These are phyloP conservation scores for Neolamprologus fasciatus DNA, from an alignment of 2,113 vertebrate genomes.

Conservation along the genomic window DNA sequence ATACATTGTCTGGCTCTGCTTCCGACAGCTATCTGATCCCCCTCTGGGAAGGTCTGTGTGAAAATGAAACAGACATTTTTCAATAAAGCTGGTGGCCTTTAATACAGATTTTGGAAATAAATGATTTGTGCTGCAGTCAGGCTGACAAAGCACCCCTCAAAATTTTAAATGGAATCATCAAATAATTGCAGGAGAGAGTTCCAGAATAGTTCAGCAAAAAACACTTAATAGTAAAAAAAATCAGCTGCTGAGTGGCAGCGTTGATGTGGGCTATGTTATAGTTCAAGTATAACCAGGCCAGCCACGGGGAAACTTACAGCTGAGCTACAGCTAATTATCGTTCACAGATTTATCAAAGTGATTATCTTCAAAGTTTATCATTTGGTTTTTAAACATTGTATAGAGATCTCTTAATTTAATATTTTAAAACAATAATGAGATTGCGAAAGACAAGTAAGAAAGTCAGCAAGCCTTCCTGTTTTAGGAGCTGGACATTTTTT, in stretches of 20 bases:
- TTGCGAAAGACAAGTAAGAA: background rate
- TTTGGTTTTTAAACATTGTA: background rate
- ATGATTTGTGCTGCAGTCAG: background rate
- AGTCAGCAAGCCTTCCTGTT: background rate
- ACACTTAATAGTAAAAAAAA: background rate
- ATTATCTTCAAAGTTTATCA: background rate
- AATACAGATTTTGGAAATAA: conserved; percentile 18
- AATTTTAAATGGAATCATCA: background rate
- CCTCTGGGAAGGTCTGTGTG: conserved; percentile 28
- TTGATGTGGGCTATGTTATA: background rate
- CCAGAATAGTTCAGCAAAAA: background rate
- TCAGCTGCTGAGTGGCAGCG: background rate
- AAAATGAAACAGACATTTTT: conserved; percentile 51
- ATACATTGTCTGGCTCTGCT: conserved; percentile 19
- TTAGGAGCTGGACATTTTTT: background rate
- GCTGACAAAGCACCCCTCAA: background rate
- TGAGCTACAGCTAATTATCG: background rate
- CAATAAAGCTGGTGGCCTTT: conserved; percentile 48
- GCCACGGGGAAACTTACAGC: background rate
- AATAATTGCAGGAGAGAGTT: background rate
- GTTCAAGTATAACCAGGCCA: background rate
- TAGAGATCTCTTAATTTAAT: background rate
- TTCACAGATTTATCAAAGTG: background rate
- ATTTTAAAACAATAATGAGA: background rate
- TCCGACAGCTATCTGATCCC: conserved; percentile 52